Percentiles rank a stretch among this genome's conserved stretches.
phyloP scores from a whole-genome alignment of 2,797 vertebrate species.

The Sebastes miniatus region DNA sequence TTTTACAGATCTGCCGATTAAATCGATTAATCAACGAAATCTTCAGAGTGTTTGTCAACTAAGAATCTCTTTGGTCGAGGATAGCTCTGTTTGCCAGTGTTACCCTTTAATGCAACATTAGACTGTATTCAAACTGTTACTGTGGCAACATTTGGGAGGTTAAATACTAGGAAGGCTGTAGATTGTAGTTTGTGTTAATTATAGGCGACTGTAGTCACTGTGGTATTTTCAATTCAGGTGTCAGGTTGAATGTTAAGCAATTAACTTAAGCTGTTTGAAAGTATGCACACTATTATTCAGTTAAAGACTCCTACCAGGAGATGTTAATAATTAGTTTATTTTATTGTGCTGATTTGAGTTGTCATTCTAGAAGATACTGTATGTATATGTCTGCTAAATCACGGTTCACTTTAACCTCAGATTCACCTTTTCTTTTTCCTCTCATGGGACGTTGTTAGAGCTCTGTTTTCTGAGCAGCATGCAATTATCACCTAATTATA shows the following conservation, averaged over 20 bases:
- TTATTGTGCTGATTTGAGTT: not conserved
- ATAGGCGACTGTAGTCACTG: not conserved
- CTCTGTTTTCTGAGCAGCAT: conserved; percentile 7
- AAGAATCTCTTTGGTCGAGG: no score
- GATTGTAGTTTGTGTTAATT: not conserved
- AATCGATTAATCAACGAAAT: no score
- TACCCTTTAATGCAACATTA: not conserved
- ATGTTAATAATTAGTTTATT: not conserved
- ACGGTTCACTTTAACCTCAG: not conserved
- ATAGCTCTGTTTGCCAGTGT: not conserved
- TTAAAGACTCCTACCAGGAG: not conserved
- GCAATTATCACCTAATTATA: conserved; percentile 47
- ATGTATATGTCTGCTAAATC: not conserved
- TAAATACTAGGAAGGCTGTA: not conserved
- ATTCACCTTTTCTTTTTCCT: not conserved
- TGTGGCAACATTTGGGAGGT: not conserved
- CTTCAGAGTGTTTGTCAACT: no score
- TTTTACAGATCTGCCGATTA: no score
- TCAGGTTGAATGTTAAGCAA: not conserved
- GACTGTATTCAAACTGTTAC: not conserved
- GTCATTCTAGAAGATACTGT: not conserved
- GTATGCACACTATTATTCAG: not conserved
- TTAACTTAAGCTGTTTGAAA: not conserved
- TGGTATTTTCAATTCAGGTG: not conserved
- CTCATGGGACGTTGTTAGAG: conserved; percentile 52